Conservation (phyloP, 1,140 invertebrate genomes). For the Aphaenogaster rudis region DNA sequence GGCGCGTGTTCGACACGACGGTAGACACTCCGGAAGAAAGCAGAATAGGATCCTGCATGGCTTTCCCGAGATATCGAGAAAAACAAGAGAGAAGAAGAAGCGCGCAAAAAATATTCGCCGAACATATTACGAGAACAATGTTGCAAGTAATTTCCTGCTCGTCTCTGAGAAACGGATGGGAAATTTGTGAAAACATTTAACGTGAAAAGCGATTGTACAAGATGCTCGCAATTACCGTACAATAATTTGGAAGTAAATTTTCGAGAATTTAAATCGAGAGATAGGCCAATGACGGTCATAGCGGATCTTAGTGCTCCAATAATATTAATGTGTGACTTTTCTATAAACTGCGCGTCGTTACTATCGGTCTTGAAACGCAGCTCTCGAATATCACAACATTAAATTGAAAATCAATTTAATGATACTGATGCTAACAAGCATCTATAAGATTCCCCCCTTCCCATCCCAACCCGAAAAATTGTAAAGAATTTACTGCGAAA, state of each 20-base stretch:
- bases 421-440: no score
- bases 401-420: no score
- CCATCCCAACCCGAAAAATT: no score
- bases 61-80: conserved; percentile 38
- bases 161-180: background rate
- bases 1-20: conserved; percentile 74
- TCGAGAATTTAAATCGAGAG: no score
- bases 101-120: conserved; percentile 24
- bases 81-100: conserved; percentile 15
- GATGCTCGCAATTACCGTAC: background rate
- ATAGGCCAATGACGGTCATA: no score
- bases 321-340: no score
- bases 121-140: conserved; percentile 8
- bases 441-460: no score
- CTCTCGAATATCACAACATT: no score
- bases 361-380: no score
- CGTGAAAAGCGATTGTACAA: background rate
- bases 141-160: conserved; percentile 12
- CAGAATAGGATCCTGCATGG: background rate
- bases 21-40: conserved; percentile 64
- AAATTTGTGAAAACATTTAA: conserved; percentile 11
- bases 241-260: background rate
- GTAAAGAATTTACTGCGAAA: no score
- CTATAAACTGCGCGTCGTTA: no score
- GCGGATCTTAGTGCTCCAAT: no score